phyloP scores from a whole-genome alignment of 2,888 invertebrate species.

The Cosmia pyralina region DNA sequence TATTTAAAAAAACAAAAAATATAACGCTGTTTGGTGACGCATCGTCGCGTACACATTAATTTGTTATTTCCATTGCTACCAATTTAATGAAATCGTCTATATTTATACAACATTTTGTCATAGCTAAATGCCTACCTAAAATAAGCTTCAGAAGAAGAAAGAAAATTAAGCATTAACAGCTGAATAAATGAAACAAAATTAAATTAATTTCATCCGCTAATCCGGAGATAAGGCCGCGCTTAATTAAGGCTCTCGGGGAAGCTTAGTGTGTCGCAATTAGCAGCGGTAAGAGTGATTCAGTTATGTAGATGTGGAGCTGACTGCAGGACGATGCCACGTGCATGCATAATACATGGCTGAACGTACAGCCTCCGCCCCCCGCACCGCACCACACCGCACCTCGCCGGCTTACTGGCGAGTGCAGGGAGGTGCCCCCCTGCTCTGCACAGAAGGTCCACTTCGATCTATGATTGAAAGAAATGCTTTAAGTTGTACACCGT shows the following conservation, averaged over 20 bases:
- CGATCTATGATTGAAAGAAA: background rate
- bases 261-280: conserved; percentile 45
- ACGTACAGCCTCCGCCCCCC: background rate
- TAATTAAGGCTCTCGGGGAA: conserved; percentile 28
- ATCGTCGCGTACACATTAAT: too few species aligned
- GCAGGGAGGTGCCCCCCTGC: too few species aligned
- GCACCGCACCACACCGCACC: too few species aligned
- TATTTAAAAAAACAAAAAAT: too few species aligned
- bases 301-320: conserved; percentile 54
- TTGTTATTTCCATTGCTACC: background rate
- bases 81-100: conserved; percentile 2
- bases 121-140: background rate
- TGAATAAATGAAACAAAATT: conserved; percentile 40
- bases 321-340: conserved; percentile 24
- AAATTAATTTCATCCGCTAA: conserved; percentile 30
- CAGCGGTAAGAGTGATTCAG: conserved; percentile 33
- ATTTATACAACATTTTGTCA: conserved; percentile 13
- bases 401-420: background rate
- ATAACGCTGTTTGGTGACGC: too few species aligned
- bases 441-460: conserved; percentile 21
- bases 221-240: conserved; percentile 25
- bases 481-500: too few species aligned
- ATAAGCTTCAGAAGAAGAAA: conserved; percentile 10
- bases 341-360: conserved; percentile 53
- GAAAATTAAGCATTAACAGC: conserved; percentile 5